Evolutionary conservation across 2,888 invertebrate species (phyloP), one percentile per base, ranked within the genome.

Genomic region (Unio pictorum): DNA sequence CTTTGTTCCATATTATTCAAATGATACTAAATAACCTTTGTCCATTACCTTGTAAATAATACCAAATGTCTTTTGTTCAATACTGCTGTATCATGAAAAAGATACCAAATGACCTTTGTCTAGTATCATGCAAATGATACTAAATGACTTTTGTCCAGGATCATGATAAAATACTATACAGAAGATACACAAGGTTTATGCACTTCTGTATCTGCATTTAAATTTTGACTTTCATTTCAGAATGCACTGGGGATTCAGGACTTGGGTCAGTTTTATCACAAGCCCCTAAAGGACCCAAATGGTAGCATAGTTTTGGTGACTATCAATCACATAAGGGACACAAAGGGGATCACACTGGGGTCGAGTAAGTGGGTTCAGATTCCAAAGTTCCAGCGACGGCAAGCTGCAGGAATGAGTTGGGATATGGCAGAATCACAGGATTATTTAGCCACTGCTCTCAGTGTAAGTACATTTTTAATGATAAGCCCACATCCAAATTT

Each of bases 351-450:
- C 20, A 85, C 85, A 62, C 79, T 86, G 54, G 95, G 96, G 2
- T 95, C 96, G 54, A 95, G 97, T 18, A 93, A 96, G 78, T 99
- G 99, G 99, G 91, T 96, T 77, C 95, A 97, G 0, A 93, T 97
- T 69, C 94, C 94, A 81, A 95, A 97, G 89, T 92, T 97, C 26
- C 94, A 96, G 81, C 84, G 90, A 61, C 94, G 96, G 81, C 93
- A 94, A 61, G 93, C 94, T 11, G 72, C 82, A 54, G 75, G 81
- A 3, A 61, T 75, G 15, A 69, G 78, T n/a, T 62, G 69, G 3
- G 93, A 93, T 61, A 65, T 79, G 30, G 73, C 77, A 0, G 86
- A 84, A 62, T 84, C 85, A 23, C 81, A 81, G 62, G 84, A 82
- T 55, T 74, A 84, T 69, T 78, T 87, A 11, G 72, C 84, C n/a